These are phyloP conservation scores for Melinaea menophilus DNA, from an alignment of 2,888 invertebrate genomes.

Conservation along the genomic window DNA sequence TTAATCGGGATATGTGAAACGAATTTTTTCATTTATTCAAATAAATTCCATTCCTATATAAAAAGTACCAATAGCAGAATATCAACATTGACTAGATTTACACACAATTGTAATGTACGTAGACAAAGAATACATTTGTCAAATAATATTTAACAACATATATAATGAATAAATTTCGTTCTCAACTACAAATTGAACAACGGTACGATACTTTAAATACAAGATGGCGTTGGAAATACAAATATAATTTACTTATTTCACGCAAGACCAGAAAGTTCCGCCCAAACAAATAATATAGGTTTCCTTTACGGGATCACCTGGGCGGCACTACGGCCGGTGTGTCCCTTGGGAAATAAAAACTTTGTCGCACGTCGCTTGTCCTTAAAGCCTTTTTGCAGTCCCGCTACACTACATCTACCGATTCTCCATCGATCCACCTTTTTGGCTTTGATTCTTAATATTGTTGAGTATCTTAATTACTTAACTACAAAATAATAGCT, in stretches of 20 bases:
- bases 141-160: neutral
- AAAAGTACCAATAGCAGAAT: too few relatives aligned
- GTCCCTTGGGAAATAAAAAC: constrained; percentile 76
- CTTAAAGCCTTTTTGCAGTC: constrained; percentile 72
- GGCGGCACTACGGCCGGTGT: constrained; percentile 74
- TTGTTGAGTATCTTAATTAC: constrained; percentile 69
- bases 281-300: too few relatives aligned
- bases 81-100: too few relatives aligned
- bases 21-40: too few relatives aligned
- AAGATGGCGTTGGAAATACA: constrained; percentile 26
- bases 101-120: too few relatives aligned
- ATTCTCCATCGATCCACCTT: constrained; percentile 69
- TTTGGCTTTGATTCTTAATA: constrained; percentile 73
- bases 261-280: too few relatives aligned
- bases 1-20: too few relatives aligned
- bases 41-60: constrained; percentile 9
- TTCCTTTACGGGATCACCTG: constrained; percentile 69
- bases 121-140: too few relatives aligned
- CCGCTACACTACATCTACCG: constrained; percentile 64
- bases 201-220: constrained; percentile 55
- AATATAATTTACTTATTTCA: too few relatives aligned
- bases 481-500: constrained; percentile 32
- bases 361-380: constrained; percentile 76
- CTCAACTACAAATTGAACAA: constrained; percentile 26
- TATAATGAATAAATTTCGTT: neutral